Percentiles rank a stretch among this genome's conserved stretches.
phyloP scores from a whole-genome alignment of 1,140 invertebrate species.

The Diploscapter pachys region DNA sequence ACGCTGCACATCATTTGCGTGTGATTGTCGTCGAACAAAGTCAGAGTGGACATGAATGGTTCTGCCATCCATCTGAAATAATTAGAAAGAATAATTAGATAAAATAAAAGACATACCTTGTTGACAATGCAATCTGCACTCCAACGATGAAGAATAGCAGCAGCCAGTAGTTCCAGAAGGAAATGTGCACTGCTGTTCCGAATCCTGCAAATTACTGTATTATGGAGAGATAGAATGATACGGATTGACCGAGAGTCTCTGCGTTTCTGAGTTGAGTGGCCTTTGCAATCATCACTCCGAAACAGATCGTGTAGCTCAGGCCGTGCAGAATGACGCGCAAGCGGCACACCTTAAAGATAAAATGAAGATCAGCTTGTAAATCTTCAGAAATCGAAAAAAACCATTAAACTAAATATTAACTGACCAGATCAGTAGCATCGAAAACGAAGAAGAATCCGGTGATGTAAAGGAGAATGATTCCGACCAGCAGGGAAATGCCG shows the following conservation, averaged over 20 bases:
- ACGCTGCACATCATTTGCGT: conserved; percentile 32
- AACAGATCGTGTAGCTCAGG: conserved; percentile 50
- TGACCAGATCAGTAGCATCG: conserved; percentile 59
- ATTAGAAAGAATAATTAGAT: too few relatives aligned
- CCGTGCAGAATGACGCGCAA: conserved; percentile 45
- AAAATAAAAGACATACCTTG: conserved; percentile 30
- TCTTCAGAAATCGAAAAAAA: too few relatives aligned
- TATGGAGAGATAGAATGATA: neutral
- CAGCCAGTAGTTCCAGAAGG: conserved; percentile 57
- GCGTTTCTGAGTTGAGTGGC: conserved; percentile 54
- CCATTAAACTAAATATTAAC: conserved; percentile 31
- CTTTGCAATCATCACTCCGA: conserved; percentile 55
- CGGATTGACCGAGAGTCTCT: conserved; percentile 41
- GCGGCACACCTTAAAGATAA: conserved; percentile 42
- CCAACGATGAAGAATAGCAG: conserved; percentile 54
- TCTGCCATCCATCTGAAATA: conserved; percentile 32
- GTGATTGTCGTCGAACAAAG: conserved; percentile 16
- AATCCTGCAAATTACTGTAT: neutral
- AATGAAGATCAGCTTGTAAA: neutral
- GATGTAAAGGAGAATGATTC: conserved; percentile 61
- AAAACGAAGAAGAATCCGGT: conserved; percentile 62
- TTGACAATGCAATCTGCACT: conserved; percentile 50
- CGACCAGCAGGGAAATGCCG: conserved; percentile 61
- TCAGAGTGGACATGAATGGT: conserved; percentile 32
- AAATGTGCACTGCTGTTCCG: conserved; percentile 41